Evolutionary conservation across 2,113 vertebrate species (phyloP).

Genomic region (Platysternon megacephalum): DNA sequence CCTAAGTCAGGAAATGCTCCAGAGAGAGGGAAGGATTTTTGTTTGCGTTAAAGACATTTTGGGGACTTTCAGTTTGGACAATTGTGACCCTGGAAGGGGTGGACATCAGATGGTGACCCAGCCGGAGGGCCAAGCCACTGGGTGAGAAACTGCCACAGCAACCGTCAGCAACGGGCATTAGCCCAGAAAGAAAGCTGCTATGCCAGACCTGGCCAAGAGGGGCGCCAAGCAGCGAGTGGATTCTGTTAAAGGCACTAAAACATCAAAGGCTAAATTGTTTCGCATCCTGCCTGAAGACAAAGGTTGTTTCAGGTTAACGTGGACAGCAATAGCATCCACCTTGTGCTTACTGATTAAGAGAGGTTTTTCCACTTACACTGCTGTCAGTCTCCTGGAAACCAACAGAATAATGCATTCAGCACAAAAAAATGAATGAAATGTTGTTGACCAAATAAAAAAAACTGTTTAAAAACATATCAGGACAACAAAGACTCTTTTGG

Average conservation of each 20-base stretch:
- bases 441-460: constrained; percentile 51
- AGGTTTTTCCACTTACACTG: constrained; percentile 49
- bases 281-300: constrained; percentile 34
- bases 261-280: constrained; percentile 41
- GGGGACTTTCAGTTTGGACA: background rate
- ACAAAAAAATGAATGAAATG: constrained; percentile 60
- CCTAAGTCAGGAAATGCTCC: background rate
- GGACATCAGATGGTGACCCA: background rate
- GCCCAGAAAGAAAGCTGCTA: background rate
- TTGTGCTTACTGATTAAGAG: constrained; percentile 49
- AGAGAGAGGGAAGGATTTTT: background rate
- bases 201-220: background rate
- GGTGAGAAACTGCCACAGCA: background rate
- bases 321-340: constrained; percentile 43
- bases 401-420: constrained; percentile 27
- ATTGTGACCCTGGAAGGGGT: background rate
- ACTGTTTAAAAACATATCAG: constrained; percentile 50
- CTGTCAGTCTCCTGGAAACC: constrained; percentile 34
- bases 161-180: background rate
- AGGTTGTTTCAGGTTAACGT: constrained; percentile 53
- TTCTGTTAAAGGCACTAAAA: background rate
- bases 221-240: background rate
- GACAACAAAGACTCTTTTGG: constrained; percentile 40
- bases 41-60: background rate
- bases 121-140: background rate